A percentile compares a stretch with the other conserved stretches of the same genome.
These are phyloP conservation scores for Petromus typicus DNA, from an alignment of 2,113 vertebrate species.

Conservation along the genomic window DNA sequence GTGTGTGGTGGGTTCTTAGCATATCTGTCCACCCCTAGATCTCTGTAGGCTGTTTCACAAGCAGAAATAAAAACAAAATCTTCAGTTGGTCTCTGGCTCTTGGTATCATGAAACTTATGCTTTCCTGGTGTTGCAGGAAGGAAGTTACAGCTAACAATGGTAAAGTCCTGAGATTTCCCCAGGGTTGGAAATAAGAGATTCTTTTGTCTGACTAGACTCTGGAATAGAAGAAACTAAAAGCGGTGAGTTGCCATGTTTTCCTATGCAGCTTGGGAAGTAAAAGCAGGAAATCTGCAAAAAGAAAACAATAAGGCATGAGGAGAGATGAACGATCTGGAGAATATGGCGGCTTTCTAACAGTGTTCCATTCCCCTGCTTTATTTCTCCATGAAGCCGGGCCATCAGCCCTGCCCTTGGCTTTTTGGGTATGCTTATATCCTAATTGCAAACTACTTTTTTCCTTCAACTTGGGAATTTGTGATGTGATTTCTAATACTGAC, in stretches of 20 bases:
- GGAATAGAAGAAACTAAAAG: neutral
- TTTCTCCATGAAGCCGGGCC: neutral
- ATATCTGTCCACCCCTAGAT: neutral
- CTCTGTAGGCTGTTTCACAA: conserved; percentile 17
- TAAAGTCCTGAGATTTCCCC: conserved; percentile 10
- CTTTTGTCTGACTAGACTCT: conserved; percentile 7
- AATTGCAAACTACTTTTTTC: conserved; percentile 29
- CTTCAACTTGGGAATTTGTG: conserved; percentile 30
- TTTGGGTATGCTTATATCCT: neutral
- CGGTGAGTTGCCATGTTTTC: neutral
- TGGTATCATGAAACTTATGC: neutral
- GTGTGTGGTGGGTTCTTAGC: neutral
- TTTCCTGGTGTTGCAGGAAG: neutral
- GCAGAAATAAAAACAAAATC: neutral
- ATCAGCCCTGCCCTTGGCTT: neutral
- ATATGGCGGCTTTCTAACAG: neutral
- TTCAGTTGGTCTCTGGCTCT: neutral
- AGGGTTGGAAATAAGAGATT: neutral
- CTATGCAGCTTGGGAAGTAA: neutral
- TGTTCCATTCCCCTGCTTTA: neutral
- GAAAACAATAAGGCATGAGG: neutral
- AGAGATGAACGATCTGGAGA: neutral
- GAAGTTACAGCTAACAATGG: neutral
- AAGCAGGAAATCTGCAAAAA: neutral
- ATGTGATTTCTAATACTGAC: conserved; percentile 47